Evolutionary conservation across 2,888 invertebrate genomes (phyloP).

Genomic region (Cybosia mesomella): DNA sequence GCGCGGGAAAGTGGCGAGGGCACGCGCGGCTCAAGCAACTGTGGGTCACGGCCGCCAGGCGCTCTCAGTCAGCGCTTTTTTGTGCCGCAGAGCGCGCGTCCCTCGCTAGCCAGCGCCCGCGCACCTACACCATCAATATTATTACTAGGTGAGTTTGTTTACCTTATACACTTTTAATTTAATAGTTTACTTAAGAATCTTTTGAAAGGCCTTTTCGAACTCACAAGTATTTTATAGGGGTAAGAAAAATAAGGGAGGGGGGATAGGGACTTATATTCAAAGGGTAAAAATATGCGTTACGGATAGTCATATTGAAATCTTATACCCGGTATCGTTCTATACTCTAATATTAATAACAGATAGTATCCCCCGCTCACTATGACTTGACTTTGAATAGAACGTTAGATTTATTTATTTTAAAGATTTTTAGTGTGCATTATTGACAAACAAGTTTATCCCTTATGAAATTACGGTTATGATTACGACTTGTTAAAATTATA

Average conservation of each 20-base stretch:
- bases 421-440: not conserved
- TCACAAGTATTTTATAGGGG: not conserved
- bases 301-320: not conserved
- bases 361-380: too few relatives aligned
- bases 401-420: not conserved
- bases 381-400: not conserved
- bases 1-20: conserved; percentile 59
- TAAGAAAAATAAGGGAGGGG: not conserved
- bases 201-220: not conserved
- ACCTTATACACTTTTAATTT: not conserved
- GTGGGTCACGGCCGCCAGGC: conserved; percentile 64
- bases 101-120: conserved; percentile 60
- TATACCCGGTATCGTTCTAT: not conserved
- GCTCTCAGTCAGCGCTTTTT: conserved; percentile 72
- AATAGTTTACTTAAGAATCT: not conserved
- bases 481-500: conserved; percentile 11
- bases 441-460: not conserved
- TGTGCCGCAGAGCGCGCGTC: conserved; percentile 69
- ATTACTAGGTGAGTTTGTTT: conserved; percentile 54
- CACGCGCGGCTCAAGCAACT: conserved; percentile 79
- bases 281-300: not conserved
- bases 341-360: not conserved
- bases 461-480: conserved; percentile 5
- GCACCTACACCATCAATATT: conserved; percentile 45
- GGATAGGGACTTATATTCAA: not conserved